Base-by-base conservation (phyloP, 2,113 vertebrate genomes). In the Actenoides lindsayi region DNA sequence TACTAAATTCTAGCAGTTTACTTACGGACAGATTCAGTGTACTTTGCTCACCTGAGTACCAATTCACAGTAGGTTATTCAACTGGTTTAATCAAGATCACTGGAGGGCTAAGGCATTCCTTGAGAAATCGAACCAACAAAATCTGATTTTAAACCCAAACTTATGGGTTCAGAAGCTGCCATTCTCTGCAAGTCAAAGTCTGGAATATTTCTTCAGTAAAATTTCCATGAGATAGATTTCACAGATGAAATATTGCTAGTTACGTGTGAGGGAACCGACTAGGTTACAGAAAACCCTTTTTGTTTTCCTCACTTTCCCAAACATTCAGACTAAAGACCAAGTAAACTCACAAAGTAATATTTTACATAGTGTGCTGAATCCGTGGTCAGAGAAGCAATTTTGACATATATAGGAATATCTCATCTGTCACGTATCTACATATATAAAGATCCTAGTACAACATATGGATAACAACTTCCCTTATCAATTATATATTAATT, bases 401-500 rank as follows among this genome's bases (percentile, higher is more conserved):
- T 85, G 48, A 89, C 89, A 60, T 68, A 69, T 30, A 91, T 23
- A 89, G 90, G 91, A 96, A 83, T 83, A 93, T 56, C 57, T 95
- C 83, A 97, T 96, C 93, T 94, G 77, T 93, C 89, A 96, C 60
- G 60, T 93, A 77, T 41, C 92, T 94, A 90, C 63, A 78, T 67
- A 84, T 28, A 51, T 39, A 81, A 89, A 96, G 74, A 74, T 80
- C 77, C 81, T 60, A 67, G 51, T 70, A 74, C 64, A 87, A 75
- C 51, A 95, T 90, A 88, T 10, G 37, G 41, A 83, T 82, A 94
- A 44, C 68, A 95, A 82, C 51, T 85, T 97, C 85, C 77, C 80
- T 89, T 95, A 92, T 95, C 69, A 94, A 96, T 86, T 96, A 94
- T 95, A 95, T 95, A 96, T 95, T 84, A 96, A 68, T 93, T 89